Conservation (phyloP, 2,888 invertebrate genomes). For the Cistogaster globosa region DNA sequence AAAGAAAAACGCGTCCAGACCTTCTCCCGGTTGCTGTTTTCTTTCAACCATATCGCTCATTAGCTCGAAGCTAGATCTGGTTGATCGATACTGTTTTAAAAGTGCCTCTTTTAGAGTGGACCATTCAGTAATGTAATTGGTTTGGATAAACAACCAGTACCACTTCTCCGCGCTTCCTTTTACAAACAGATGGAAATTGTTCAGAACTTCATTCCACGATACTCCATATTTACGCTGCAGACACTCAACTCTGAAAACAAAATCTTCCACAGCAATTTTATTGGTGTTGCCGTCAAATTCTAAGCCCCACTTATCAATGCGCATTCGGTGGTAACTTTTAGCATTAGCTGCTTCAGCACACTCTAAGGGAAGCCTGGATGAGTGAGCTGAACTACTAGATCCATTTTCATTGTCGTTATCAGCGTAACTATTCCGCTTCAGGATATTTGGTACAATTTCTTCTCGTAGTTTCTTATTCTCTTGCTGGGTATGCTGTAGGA, state of each 20-base stretch:
- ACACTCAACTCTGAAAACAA: constrained; percentile 4
- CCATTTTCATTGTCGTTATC: too few relatives aligned
- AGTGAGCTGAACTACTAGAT: not conserved
- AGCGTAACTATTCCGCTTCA: too few relatives aligned
- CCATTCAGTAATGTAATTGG: constrained; percentile 10
- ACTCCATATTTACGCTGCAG: constrained; percentile 7
- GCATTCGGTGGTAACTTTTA: not conserved
- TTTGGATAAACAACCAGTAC: constrained; percentile 15
- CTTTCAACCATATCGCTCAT: constrained; percentile 1
- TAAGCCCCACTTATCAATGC: constrained; percentile 10
- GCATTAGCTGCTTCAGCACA: not conserved
- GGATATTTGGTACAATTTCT: not conserved
- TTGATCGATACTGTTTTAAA: not conserved
- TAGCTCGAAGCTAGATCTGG: not conserved
- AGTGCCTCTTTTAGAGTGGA: not conserved
- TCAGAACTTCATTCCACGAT: constrained; percentile 19
- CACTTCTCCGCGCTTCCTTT: constrained; percentile 4
- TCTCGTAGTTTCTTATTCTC: not conserved
- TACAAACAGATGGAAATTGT: constrained; percentile 27
- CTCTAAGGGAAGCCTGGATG: not conserved
- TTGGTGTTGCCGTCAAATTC: not conserved
- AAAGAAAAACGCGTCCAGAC: not conserved
- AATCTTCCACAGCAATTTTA: not conserved
- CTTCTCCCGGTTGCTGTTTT: constrained; percentile 4
- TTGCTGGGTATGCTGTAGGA: not conserved